These are phyloP conservation scores for Zoanthus sansibaricus DNA, from an alignment of 92 coral and sea anemone species.

Conservation along the genomic window DNA sequence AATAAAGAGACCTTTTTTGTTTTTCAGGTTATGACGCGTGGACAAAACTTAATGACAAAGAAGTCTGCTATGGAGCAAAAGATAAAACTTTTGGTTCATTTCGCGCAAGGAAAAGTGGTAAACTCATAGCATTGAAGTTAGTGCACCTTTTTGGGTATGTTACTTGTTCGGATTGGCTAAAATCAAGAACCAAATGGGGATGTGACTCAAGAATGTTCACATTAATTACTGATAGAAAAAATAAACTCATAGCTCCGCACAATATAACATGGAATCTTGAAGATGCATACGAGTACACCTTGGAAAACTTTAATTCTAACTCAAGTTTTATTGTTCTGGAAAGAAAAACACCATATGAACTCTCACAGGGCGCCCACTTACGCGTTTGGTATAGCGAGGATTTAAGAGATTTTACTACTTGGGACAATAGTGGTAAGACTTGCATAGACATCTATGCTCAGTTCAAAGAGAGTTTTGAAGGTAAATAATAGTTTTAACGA, in stretches of 20 bases:
- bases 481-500: not conserved
- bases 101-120: conserved; percentile 2
- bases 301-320: not conserved
- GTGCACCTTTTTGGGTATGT: conserved; percentile 23
- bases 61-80: conserved; percentile 22
- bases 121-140: conserved; percentile 6
- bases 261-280: not conserved
- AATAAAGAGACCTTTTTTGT: not conserved
- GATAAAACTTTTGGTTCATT: conserved; percentile 18
- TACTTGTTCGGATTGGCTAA: not conserved
- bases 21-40: conserved; percentile 1
- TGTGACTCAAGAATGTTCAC: not conserved
- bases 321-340: conserved; percentile 19
- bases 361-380: not conserved
- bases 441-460: conserved; percentile 15
- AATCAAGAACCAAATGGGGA: not conserved
- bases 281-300: not conserved
- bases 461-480: not conserved
- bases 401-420: not conserved
- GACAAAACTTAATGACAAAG: conserved; percentile 1
- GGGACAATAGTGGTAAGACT: not conserved
- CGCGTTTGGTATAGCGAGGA: conserved; percentile 30
- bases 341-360: not conserved
- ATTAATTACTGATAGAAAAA: not conserved
- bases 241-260: conserved; percentile 7